Conservation (phyloP, 2,113 vertebrate genomes). For the Rhynchomys soricoides region DNA sequence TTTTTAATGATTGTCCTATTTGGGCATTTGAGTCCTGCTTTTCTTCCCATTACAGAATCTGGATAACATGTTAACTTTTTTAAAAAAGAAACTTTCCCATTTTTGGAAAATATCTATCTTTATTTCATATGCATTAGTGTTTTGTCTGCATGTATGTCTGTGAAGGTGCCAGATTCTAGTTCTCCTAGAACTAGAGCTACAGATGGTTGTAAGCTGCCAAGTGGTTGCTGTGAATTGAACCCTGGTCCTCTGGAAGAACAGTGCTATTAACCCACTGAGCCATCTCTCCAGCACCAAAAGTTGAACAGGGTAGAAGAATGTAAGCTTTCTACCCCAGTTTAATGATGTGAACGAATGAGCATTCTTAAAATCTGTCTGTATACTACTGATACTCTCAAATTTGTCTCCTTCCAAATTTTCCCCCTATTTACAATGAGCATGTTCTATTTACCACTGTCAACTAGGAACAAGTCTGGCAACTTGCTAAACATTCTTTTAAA, state of each 20-base stretch:
- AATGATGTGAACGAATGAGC: background rate
- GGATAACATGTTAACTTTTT: background rate
- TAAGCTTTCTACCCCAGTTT: slow-evolving; percentile 4
- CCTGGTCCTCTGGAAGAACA: background rate
- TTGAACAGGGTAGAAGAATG: background rate
- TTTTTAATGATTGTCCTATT: slow-evolving; percentile 29
- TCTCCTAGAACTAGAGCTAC: background rate
- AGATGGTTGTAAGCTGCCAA: background rate
- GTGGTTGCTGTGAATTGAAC: background rate
- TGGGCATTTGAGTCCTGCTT: background rate
- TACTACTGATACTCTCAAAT: slow-evolving; percentile 11
- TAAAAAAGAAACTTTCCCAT: background rate
- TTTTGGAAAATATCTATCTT: background rate
- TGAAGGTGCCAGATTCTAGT: background rate
- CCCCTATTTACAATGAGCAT: background rate
- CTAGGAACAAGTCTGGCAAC: background rate
- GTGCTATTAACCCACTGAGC: background rate
- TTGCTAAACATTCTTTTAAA: background rate
- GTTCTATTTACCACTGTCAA: slow-evolving; percentile 29
- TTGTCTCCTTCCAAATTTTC: slow-evolving; percentile 1
- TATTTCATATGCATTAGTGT: background rate
- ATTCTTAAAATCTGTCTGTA: background rate
- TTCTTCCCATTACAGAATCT: background rate
- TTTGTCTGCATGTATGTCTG: background rate
- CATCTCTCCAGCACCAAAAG: background rate